These are phyloP conservation scores for Mirounga angustirostris DNA, from an alignment of 2,113 vertebrate genomes.

Conservation along the genomic window DNA sequence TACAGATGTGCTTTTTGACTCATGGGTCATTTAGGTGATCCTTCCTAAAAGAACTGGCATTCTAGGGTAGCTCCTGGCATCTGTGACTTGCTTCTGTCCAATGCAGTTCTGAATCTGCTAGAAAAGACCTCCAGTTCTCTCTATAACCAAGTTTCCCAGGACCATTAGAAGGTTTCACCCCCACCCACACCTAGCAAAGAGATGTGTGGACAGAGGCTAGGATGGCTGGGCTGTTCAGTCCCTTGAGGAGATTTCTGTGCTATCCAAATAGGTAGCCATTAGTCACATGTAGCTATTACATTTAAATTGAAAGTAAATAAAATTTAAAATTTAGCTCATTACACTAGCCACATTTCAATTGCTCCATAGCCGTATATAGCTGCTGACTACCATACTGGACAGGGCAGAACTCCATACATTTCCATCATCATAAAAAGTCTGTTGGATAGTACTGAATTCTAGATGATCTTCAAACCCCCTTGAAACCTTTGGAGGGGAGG, in stretches of 20 bases:
- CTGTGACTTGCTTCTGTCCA: neutral
- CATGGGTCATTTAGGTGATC: neutral
- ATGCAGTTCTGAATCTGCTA: neutral
- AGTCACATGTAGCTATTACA: neutral
- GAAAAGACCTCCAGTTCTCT: neutral
- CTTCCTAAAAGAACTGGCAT: neutral
- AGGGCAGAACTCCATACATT: neutral
- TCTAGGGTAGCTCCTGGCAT: neutral
- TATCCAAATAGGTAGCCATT: neutral
- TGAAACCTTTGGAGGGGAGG: neutral
- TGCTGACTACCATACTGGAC: neutral
- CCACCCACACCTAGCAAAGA: neutral
- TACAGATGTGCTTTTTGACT: neutral
- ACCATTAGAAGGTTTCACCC: neutral
- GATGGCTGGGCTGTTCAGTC: neutral
- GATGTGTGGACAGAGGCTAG: neutral
- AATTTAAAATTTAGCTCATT: neutral
- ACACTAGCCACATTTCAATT: neutral
- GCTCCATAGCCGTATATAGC: neutral
- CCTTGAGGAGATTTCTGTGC: neutral
- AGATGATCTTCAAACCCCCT: neutral
- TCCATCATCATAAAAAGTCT: neutral
- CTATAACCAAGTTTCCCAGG: neutral
- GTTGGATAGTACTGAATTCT: neutral
- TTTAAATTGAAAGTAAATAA: constrained; percentile 29